A percentile compares a stretch with the other conserved stretches of the same genome.
Evolutionary conservation across 2,888 invertebrate genomes (phyloP).

Genomic region (Camponotus fellah): DNA sequence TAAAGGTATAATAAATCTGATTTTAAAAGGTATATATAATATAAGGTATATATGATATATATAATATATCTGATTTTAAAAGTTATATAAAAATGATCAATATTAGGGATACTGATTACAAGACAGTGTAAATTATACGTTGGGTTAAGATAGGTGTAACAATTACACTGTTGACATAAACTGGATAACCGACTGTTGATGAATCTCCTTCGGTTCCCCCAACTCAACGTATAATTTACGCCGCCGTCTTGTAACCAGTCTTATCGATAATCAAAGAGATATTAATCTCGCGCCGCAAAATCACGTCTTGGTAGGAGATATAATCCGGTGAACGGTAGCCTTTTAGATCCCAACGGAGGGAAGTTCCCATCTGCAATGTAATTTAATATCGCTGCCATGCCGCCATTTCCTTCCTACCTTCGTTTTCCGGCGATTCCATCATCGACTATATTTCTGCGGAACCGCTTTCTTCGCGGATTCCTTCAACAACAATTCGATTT

Average conservation of each 20-base stretch:
- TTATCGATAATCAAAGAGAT: conserved; percentile 14
- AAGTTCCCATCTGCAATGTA: conserved; percentile 46
- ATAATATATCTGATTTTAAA: neutral
- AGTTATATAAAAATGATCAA: neutral
- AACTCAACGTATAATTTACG: neutral
- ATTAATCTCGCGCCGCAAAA: conserved; percentile 28
- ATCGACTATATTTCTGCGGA: conserved; percentile 32
- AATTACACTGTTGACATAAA: neutral
- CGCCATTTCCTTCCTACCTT: conserved; percentile 17
- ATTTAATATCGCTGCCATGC: conserved; percentile 42
- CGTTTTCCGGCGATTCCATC: conserved; percentile 26
- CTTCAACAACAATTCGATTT: conserved; percentile 31
- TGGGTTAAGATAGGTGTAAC: neutral
- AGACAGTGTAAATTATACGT: neutral
- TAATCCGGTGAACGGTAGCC: conserved; percentile 1
- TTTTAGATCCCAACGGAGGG: conserved; percentile 43
- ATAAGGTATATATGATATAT: too few relatives aligned
- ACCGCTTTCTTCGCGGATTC: conserved; percentile 28
- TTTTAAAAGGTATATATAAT: neutral
- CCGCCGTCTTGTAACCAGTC: neutral
- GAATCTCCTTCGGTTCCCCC: neutral
- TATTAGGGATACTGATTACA: neutral
- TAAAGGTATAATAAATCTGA: too few relatives aligned
- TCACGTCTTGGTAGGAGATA: conserved; percentile 11
- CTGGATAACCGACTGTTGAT: neutral